phyloP scores from a whole-genome alignment of 2,113 vertebrate species.

The Nerophis lumbriciformis region DNA sequence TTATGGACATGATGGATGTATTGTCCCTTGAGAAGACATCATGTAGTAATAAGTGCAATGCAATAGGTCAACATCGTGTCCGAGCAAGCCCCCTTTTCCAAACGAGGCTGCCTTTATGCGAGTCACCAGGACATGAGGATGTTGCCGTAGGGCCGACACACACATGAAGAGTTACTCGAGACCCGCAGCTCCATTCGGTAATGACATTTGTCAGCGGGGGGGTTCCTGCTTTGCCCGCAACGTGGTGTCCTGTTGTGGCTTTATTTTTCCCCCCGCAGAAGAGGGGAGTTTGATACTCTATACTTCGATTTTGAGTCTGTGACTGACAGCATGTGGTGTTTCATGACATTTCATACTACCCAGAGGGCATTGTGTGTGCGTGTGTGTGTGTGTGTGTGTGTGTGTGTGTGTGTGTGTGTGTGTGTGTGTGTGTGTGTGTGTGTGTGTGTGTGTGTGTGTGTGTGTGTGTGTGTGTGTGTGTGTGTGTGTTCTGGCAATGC shows the following conservation, averaged over 20 bases:
- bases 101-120: constrained; percentile 38
- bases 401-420: constrained; percentile 3
- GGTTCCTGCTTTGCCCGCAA: constrained; percentile 33
- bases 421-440: constrained; percentile 6
- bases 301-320: constrained; percentile 38
- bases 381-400: not conserved
- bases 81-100: constrained; percentile 29
- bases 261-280: constrained; percentile 13
- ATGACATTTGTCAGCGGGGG: constrained; percentile 39
- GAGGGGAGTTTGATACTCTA: constrained; percentile 28
- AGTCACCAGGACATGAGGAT: constrained; percentile 25
- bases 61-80: constrained; percentile 37
- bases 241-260: constrained; percentile 25
- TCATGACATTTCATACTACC: constrained; percentile 50
- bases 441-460: constrained; percentile 1
- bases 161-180: constrained; percentile 15
- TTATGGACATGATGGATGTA: too few relatives aligned
- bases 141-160: constrained; percentile 5
- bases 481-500: not conserved
- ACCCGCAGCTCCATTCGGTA: constrained; percentile 32
- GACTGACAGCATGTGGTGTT: constrained; percentile 48
- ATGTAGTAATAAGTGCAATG: constrained; percentile 27
- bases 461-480: constrained; percentile 2
- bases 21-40: too few relatives aligned
- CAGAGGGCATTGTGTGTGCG: constrained; percentile 11